phyloP scores from a whole-genome alignment of 2,888 invertebrate species.

The Cosmopolites sordidus region DNA sequence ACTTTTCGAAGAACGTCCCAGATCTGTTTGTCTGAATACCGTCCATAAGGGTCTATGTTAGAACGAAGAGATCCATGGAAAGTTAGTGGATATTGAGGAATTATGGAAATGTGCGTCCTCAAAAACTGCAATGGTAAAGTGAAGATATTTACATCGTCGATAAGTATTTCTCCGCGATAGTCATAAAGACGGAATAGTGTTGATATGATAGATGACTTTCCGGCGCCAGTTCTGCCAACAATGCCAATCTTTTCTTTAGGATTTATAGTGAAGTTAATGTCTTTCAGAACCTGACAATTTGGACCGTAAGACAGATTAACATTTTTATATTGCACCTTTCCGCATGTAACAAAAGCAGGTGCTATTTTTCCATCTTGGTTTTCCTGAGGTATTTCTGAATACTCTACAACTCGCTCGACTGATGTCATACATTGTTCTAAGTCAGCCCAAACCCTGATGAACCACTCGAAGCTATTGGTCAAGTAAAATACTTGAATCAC shows the following conservation, averaged over 20 bases:
- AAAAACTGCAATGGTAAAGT: constrained; percentile 32
- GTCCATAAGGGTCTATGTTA: constrained; percentile 86
- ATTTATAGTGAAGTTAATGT: constrained; percentile 54
- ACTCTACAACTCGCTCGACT: constrained; percentile 84
- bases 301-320: constrained; percentile 69
- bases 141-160: constrained; percentile 9
- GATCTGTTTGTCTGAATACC: constrained; percentile 65
- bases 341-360: constrained; percentile 64
- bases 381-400: constrained; percentile 65
- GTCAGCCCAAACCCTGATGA: constrained; percentile 57
- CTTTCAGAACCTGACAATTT: constrained; percentile 58
- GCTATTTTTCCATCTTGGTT: constrained; percentile 19
- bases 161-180: constrained; percentile 8
- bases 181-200: constrained; percentile 11
- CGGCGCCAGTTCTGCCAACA: constrained; percentile 79
- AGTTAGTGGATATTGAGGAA: constrained; percentile 60
- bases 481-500: constrained; percentile 44
- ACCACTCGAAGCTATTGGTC: constrained; percentile 72
- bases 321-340: constrained; percentile 62
- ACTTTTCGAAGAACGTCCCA: constrained; percentile 83
- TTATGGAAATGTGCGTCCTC: constrained; percentile 53
- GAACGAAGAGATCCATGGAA: constrained; percentile 80
- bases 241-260: constrained; percentile 71
- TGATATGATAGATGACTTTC: constrained; percentile 68
- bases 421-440: constrained; percentile 77